These are phyloP conservation scores for Anguilla megastoma DNA, from an alignment of 2,797 vertebrate species.

Conservation along the genomic window DNA sequence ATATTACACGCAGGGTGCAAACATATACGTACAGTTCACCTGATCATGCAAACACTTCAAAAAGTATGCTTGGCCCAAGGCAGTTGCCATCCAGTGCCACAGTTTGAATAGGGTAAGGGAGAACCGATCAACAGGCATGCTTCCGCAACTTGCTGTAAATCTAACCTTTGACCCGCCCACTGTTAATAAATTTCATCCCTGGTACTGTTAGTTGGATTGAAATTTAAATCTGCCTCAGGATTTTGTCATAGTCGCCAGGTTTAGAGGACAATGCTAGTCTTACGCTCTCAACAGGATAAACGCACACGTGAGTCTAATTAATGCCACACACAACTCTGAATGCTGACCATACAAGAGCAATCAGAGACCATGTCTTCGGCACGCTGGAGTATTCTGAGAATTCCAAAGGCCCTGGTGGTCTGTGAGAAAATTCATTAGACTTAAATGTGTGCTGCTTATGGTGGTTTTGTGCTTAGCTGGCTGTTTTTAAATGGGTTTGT, in stretches of 20 bases:
- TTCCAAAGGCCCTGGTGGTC: not conserved
- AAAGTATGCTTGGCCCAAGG: not conserved
- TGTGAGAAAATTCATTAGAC: not conserved
- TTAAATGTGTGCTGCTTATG: not conserved
- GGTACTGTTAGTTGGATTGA: not conserved
- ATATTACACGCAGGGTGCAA: not conserved
- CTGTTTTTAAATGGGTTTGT: conserved; percentile 1
- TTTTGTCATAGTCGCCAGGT: not conserved
- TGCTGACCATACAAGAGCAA: not conserved
- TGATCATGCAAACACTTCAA: not conserved
- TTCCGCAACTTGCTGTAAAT: not conserved
- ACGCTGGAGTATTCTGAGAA: not conserved
- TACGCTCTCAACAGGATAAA: not conserved
- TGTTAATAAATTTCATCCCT: not conserved
- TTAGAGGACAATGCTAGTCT: not conserved
- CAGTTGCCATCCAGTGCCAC: not conserved
- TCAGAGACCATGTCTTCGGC: not conserved
- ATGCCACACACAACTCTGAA: not conserved
- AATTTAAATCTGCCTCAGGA: not conserved
- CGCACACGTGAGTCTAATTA: not conserved
- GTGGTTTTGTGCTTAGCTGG: not conserved
- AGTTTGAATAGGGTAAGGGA: not conserved
- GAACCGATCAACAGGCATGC: not conserved
- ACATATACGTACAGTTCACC: not conserved
- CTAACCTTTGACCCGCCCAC: not conserved